Conservation (phyloP, 2,888 invertebrate species). For the Mimumesa dahlbomi region DNA sequence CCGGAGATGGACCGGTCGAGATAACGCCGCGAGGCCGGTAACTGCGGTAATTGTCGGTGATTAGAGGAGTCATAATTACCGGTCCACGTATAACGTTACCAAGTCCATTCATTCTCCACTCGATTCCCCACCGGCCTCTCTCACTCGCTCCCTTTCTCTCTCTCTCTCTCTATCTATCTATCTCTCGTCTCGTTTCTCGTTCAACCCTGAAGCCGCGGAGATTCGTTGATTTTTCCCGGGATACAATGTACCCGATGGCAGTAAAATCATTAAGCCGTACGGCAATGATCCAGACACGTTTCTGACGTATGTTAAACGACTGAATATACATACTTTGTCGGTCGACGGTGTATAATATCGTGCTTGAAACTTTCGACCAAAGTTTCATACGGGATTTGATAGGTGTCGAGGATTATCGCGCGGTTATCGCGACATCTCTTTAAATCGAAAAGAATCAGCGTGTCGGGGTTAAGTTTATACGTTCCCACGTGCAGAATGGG, state of each 20-base stretch:
- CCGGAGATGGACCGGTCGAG: constrained; percentile 74
- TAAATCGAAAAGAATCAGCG: background rate
- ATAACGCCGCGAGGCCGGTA: constrained; percentile 76
- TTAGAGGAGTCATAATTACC: constrained; percentile 79
- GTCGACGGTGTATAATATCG: too few relatives aligned
- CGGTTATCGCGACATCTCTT: background rate
- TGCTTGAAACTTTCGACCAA: too few relatives aligned
- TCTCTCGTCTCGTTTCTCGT: constrained; percentile 12
- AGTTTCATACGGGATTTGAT: too few relatives aligned
- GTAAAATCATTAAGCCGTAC: background rate
- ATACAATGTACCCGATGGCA: background rate
- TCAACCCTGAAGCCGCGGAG: constrained; percentile 26
- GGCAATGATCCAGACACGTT: background rate
- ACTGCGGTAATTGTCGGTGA: constrained; percentile 78
- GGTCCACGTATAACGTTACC: constrained; percentile 71
- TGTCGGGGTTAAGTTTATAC: background rate
- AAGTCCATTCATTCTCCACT: constrained; percentile 72
- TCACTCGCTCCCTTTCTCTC: constrained; percentile 33
- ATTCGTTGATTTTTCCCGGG: constrained; percentile 41
- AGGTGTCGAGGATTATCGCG: too few relatives aligned
- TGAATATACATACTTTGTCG: too few relatives aligned
- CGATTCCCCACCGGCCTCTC: constrained; percentile 50
- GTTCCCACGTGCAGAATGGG: constrained; percentile 67
- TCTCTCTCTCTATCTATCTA: constrained; percentile 23
- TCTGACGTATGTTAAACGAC: background rate